Conservation (phyloP, 2,113 vertebrate species). For the Hemiscyllium ocellatum region DNA sequence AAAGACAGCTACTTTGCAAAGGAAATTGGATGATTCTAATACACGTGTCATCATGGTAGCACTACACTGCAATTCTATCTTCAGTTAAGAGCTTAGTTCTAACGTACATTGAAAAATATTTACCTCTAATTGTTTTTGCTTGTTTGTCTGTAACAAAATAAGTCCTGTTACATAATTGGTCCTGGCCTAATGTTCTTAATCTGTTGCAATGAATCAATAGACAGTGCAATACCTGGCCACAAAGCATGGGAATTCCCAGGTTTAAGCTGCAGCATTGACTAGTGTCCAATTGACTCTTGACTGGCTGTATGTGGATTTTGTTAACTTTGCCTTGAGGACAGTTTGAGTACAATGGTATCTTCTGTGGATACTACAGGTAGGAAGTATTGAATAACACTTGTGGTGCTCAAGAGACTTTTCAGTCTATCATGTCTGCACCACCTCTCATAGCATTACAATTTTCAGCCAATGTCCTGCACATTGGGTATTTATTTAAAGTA, state of each 20-base stretch:
- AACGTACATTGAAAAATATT: neutral
- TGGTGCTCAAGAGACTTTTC: no score
- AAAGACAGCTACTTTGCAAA: neutral
- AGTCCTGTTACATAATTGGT: neutral
- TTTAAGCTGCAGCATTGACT: neutral
- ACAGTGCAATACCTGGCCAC: neutral
- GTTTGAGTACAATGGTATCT: neutral
- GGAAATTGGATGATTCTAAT: neutral
- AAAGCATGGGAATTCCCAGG: neutral
- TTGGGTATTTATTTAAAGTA: no score
- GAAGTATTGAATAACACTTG: no score
- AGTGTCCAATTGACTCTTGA: neutral
- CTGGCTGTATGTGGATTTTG: neutral
- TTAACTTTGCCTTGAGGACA: neutral
- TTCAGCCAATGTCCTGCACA: no score
- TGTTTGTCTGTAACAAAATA: neutral
- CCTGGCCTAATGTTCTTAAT: neutral
- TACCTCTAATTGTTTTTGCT: neutral
- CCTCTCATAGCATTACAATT: no score
- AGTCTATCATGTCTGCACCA: no score
- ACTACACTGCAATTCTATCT: neutral
- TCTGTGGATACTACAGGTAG: neutral
- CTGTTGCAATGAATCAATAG: neutral
- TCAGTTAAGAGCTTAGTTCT: neutral
- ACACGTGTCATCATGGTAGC: neutral